Evolutionary conservation across 2,888 invertebrate genomes (phyloP).

Genomic region (Drosophila neutralis): DNA sequence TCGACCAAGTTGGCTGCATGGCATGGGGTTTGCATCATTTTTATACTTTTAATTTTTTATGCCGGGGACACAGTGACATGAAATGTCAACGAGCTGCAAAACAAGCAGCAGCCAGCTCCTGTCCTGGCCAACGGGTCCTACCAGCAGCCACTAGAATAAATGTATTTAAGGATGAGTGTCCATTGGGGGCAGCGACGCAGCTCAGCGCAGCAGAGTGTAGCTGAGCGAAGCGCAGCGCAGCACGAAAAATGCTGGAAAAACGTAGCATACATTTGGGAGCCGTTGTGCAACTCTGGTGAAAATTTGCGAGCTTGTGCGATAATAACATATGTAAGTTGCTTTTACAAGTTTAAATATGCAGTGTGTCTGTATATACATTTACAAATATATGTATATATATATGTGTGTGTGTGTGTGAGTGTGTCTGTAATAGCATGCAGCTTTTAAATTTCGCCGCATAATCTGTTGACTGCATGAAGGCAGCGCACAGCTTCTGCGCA

Average conservation of each 20-base stretch:
- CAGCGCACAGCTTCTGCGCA: conserved; percentile 5
- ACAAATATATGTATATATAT: not conserved
- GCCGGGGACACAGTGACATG: conserved; percentile 79
- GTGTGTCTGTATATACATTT: not conserved
- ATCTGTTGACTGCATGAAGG: conserved; percentile 51
- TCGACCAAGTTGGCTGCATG: conserved; percentile 13
- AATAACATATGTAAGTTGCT: conserved; percentile 80
- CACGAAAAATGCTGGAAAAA: conserved; percentile 67
- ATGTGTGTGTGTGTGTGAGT: conserved; percentile 24
- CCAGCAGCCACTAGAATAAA: conserved; percentile 54
- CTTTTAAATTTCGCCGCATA: conserved; percentile 70
- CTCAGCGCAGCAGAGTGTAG: conserved; percentile 25
- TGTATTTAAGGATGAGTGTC: conserved; percentile 67
- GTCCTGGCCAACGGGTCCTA: conserved; percentile 26
- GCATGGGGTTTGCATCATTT: conserved; percentile 66
- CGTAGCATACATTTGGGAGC: conserved; percentile 76
- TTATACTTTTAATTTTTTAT: conserved; percentile 80
- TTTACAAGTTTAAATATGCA: conserved; percentile 22
- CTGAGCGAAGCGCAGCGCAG: conserved; percentile 43
- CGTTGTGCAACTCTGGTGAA: conserved; percentile 66
- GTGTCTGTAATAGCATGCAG: conserved; percentile 43
- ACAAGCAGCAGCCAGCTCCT: conserved; percentile 60
- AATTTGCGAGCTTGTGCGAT: conserved; percentile 80
- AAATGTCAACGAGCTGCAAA: conserved; percentile 81
- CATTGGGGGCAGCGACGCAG: conserved; percentile 58